Evolutionary conservation across 2,888 invertebrate species (phyloP).

Genomic region (Germaria angustata): DNA sequence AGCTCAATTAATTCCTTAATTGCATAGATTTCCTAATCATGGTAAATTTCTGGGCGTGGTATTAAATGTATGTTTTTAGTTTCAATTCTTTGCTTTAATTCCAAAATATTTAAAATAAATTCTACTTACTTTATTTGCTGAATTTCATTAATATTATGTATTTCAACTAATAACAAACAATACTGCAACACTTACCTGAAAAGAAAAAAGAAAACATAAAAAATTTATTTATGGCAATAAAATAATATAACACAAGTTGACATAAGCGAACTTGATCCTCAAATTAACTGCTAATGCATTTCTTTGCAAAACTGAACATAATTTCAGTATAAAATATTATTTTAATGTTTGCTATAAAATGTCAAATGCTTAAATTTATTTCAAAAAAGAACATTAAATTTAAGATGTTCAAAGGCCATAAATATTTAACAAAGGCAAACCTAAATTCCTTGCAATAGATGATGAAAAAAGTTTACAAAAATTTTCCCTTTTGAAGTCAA

Average conservation of each 20-base stretch:
- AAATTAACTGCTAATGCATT: background rate
- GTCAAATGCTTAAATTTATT: constrained; percentile 27
- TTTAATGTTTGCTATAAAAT: constrained; percentile 32
- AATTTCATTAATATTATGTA: too few species aligned
- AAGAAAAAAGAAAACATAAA: background rate
- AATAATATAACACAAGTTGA: background rate
- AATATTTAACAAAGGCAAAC: constrained; percentile 32
- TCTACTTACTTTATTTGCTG: constrained; percentile 2
- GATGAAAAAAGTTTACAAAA: too few species aligned
- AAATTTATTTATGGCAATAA: background rate
- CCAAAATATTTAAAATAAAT: too few species aligned
- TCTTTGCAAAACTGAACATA: background rate
- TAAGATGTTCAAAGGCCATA: constrained; percentile 4
- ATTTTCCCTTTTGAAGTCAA: too few species aligned
- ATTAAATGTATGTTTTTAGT: too few species aligned
- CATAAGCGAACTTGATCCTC: constrained; percentile 17
- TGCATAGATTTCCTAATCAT: too few species aligned
- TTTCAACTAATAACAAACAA: too few species aligned
- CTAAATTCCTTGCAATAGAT: constrained; percentile 13
- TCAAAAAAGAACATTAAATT: background rate
- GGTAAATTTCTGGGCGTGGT: too few species aligned
- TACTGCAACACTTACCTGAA: constrained; percentile 31
- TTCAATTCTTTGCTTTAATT: too few species aligned
- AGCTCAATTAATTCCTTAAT: too few species aligned
- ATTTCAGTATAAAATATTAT: constrained; percentile 17